These are phyloP conservation scores for Anarsia innoxiella DNA, from an alignment of 2,888 invertebrate species.

Conservation along the genomic window DNA sequence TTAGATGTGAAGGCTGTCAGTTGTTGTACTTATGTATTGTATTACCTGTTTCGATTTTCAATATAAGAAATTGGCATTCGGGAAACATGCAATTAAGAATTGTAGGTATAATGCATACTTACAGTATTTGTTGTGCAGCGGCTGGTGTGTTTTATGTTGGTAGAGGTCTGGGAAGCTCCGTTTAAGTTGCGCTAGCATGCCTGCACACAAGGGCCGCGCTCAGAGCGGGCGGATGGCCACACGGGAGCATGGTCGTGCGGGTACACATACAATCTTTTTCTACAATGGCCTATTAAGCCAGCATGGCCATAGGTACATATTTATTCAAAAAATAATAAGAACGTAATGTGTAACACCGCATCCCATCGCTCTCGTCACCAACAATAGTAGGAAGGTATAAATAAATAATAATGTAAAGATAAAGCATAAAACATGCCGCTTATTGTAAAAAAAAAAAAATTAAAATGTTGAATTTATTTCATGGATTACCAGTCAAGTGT, in stretches of 20 bases:
- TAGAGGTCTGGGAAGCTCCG: slow-evolving; percentile 91
- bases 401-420: slow-evolving; percentile 45
- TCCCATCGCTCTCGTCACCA: slow-evolving; percentile 44
- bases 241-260: slow-evolving; percentile 24
- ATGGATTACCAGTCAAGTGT: too few species aligned
- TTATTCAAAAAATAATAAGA: neutral
- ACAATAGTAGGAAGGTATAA: slow-evolving; percentile 42
- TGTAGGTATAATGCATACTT: slow-evolving; percentile 58
- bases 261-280: neutral
- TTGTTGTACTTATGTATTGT: too few species aligned
- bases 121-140: slow-evolving; percentile 83
- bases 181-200: slow-evolving; percentile 92
- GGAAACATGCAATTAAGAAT: slow-evolving; percentile 48
- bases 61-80: too few species aligned
- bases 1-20: too few species aligned
- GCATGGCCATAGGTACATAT: too few species aligned
- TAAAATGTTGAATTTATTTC: too few species aligned
- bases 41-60: too few species aligned
- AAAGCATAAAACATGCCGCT: slow-evolving; percentile 62
- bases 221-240: slow-evolving; percentile 62
- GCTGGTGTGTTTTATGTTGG: slow-evolving; percentile 84
- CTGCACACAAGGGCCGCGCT: slow-evolving; percentile 80
- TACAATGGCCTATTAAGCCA: too few species aligned
- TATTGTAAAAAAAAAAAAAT: too few species aligned
- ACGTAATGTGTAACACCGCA: slow-evolving; percentile 24